Evolutionary conservation across 1,140 invertebrate species (phyloP).

Genomic region (Lanistes nyassanus): DNA sequence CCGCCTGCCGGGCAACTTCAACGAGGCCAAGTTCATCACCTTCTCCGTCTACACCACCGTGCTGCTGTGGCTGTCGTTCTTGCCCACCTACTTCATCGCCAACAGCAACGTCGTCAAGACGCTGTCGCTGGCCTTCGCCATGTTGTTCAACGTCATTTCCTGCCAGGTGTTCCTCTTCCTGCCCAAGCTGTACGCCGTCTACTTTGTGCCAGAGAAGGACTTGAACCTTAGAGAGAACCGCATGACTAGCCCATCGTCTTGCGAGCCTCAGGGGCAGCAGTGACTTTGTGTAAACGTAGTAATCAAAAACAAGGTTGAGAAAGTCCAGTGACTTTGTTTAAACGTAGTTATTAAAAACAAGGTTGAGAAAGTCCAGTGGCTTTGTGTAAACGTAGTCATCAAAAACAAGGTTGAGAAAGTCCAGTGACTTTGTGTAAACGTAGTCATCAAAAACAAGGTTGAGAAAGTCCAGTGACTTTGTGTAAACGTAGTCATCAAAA

Average conservation of each 20-base stretch:
- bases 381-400: too few relatives aligned
- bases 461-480: too few relatives aligned
- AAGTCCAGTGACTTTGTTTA: too few relatives aligned
- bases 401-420: too few relatives aligned
- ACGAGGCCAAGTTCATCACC: constrained; percentile 50
- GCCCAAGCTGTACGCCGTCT: constrained; percentile 68
- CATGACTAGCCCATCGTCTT: neutral
- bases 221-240: neutral
- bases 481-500: too few relatives aligned
- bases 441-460: too few relatives aligned
- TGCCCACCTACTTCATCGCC: constrained; percentile 48
- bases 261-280: neutral
- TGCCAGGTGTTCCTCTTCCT: constrained; percentile 43
- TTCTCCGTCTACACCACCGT: constrained; percentile 52
- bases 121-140: constrained; percentile 36
- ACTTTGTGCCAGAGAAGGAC: constrained; percentile 58
- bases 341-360: too few relatives aligned
- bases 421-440: too few relatives aligned
- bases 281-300: too few relatives aligned
- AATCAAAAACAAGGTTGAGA: too few relatives aligned
- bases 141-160: constrained; percentile 43
- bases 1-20: constrained; percentile 53
- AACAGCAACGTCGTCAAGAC: constrained; percentile 33
- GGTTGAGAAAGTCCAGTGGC: neutral
- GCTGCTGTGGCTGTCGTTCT: constrained; percentile 54